Conservation (phyloP, 1,140 invertebrate species). For the Scylla paramamosain region DNA sequence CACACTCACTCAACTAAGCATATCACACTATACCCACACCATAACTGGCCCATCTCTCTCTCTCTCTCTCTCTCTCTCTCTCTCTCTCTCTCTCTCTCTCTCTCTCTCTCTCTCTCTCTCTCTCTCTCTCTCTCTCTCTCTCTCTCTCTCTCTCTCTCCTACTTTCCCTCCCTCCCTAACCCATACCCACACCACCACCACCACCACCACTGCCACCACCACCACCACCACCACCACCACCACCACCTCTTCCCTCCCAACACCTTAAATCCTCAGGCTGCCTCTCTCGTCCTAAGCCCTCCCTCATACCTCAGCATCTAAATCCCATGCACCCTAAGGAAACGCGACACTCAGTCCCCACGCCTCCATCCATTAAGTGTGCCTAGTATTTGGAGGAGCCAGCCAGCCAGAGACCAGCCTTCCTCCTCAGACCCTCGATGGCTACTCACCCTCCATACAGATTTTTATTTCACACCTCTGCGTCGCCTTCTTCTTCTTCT, state of each 20-base stretch:
- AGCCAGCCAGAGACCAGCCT: neutral
- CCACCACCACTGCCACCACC: neutral
- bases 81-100: constrained; percentile 19
- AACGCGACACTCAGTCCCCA: constrained; percentile 37
- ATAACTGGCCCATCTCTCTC: neutral
- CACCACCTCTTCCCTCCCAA: neutral
- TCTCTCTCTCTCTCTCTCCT: neutral
- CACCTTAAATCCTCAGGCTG: constrained; percentile 3
- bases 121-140: neutral
- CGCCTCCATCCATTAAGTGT: constrained; percentile 24
- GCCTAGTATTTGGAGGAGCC: neutral
- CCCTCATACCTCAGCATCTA: constrained; percentile 50
- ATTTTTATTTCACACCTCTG: constrained; percentile 16
- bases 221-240: constrained; percentile 2
- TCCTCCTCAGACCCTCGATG: neutral
- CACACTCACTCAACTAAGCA: neutral
- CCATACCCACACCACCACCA: neutral
- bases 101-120: neutral
- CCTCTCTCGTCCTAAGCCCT: neutral
- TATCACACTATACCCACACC: neutral
- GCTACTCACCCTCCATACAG: neutral
- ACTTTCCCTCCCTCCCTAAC: neutral
- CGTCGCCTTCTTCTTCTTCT: neutral
- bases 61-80: neutral
- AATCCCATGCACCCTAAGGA: constrained; percentile 43